Conservation (phyloP, 2,888 invertebrate species). For the Formica aserva region DNA sequence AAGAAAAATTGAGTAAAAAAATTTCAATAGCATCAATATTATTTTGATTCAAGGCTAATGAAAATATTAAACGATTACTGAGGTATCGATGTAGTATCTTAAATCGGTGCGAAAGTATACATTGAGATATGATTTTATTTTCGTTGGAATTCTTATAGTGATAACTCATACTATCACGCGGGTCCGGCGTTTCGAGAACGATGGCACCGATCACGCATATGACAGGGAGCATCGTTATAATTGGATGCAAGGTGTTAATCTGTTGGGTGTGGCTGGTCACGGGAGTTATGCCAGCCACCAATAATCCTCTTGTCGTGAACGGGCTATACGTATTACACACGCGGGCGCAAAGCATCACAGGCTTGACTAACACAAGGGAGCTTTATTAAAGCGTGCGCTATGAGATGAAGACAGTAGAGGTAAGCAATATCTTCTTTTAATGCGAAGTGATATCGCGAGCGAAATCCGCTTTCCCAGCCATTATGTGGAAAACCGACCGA, state of each 20-base stretch:
- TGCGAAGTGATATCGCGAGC: conserved; percentile 24
- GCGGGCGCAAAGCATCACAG: conserved; percentile 71
- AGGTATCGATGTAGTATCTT: not conserved
- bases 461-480: no score
- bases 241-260: conserved; percentile 79
- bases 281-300: conserved; percentile 75
- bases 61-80: not conserved
- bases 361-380: conserved; percentile 67
- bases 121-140: not conserved
- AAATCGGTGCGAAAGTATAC: not conserved
- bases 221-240: conserved; percentile 74
- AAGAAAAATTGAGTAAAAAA: not conserved
- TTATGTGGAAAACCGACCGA: not conserved
- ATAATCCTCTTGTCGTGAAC: conserved; percentile 75
- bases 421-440: conserved; percentile 69
- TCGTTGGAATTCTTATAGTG: not conserved
- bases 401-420: conserved; percentile 69
- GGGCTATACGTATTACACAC: conserved; percentile 67
- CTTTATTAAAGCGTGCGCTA: conserved; percentile 73
- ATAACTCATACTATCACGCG: not conserved
- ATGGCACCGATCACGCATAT: conserved; percentile 63
- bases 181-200: conserved; percentile 50
- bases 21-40: not conserved
- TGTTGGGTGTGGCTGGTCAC: conserved; percentile 75
- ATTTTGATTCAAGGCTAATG: not conserved